Conservation (phyloP, 2,113 vertebrate genomes). For the Toxotes chatareus region DNA sequence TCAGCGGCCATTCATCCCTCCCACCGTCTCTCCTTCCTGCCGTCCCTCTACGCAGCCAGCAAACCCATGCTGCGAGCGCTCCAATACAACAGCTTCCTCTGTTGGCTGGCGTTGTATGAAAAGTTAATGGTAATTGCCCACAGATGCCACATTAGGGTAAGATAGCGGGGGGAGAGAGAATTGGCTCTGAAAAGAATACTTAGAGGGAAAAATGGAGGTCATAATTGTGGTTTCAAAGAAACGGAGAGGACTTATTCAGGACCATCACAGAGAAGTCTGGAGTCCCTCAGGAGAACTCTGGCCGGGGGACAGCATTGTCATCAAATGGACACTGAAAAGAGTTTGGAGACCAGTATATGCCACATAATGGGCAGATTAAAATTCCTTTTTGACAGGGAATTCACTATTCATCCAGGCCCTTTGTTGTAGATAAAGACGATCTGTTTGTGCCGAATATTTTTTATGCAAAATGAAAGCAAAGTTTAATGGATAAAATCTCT, state of each 20-base stretch:
- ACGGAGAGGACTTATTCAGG: constrained; percentile 63
- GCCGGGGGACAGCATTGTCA: constrained; percentile 48
- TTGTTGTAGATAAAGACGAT: background rate
- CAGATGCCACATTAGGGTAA: constrained; percentile 70
- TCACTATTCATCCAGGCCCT: constrained; percentile 36
- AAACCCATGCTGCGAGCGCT: constrained; percentile 52
- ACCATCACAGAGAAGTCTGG: constrained; percentile 37
- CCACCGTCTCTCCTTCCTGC: constrained; percentile 66
- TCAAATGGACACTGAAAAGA: constrained; percentile 33
- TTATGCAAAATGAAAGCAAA: constrained; percentile 5
- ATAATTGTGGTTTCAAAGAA: constrained; percentile 63
- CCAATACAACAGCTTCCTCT: constrained; percentile 76
- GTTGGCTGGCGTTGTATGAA: constrained; percentile 73
- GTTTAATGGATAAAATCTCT: background rate
- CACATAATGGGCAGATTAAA: constrained; percentile 61
- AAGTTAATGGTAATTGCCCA: constrained; percentile 71
- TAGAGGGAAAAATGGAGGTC: constrained; percentile 42
- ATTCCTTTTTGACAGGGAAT: constrained; percentile 47
- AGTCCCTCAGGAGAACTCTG: constrained; percentile 36
- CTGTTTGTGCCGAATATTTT: background rate
- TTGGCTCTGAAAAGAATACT: constrained; percentile 64
- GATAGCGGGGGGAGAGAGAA: constrained; percentile 24
- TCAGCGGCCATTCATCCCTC: constrained; percentile 51
- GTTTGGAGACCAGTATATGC: constrained; percentile 6
- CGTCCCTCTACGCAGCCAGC: constrained; percentile 40